Conservation (phyloP, 1,140 invertebrate genomes). For the Ctenoplectra terminalis region DNA sequence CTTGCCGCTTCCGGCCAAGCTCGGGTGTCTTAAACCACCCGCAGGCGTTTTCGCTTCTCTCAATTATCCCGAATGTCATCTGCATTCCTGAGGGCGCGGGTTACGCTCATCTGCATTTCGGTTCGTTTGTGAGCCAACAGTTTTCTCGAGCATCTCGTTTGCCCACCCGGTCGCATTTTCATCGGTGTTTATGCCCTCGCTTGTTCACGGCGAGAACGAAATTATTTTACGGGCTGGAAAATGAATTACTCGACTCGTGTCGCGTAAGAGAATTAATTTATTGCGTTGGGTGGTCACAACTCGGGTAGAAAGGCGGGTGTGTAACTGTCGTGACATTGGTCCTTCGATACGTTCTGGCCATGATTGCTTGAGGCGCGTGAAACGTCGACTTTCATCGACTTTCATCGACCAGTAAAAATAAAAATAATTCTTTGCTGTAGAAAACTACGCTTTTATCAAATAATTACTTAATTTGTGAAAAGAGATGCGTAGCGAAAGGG, state of each 20-base stretch:
- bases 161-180: neutral
- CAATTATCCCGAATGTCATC: slow-evolving; percentile 44
- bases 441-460: no score
- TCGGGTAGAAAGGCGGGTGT: no score
- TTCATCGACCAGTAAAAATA: no score
- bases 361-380: no score
- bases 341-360: no score
- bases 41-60: slow-evolving; percentile 29
- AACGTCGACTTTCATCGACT: no score
- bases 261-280: neutral
- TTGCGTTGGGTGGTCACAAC: neutral
- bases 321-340: no score
- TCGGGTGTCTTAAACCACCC: slow-evolving; percentile 22
- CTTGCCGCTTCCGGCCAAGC: neutral
- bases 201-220: no score
- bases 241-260: neutral
- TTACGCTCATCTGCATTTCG: slow-evolving; percentile 26
- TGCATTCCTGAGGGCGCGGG: slow-evolving; percentile 12
- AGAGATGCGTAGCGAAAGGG: no score
- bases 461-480: no score
- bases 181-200: neutral
- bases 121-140: neutral
- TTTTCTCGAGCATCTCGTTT: neutral
- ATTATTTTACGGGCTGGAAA: neutral
- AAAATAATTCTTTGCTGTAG: no score